These are phyloP conservation scores for Rattus rattus DNA, from an alignment of 2,113 vertebrate species.

Conservation along the genomic window DNA sequence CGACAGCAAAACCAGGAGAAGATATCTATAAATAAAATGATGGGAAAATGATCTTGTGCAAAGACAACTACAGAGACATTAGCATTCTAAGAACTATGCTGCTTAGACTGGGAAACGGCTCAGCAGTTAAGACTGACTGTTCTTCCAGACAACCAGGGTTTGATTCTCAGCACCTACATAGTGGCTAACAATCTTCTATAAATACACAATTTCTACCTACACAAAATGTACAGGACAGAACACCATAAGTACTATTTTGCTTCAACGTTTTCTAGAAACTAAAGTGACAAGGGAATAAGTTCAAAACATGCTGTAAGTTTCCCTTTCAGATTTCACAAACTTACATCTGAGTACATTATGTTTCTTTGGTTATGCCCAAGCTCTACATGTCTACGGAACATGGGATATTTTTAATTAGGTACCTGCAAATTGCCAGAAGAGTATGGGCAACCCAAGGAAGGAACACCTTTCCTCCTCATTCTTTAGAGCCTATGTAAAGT, in stretches of 20 bases:
- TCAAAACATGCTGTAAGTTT: not conserved
- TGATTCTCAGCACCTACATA: no score
- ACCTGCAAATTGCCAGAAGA: not conserved
- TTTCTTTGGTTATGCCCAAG: not conserved
- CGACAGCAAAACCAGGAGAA: not conserved
- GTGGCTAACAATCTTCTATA: no score
- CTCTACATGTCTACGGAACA: not conserved
- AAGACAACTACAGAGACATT: not conserved
- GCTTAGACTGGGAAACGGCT: not conserved
- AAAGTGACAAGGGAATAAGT: not conserved
- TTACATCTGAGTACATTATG: not conserved
- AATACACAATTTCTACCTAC: not conserved
- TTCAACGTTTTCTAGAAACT: not conserved
- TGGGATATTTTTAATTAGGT: not conserved
- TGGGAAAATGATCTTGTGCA: not conserved
- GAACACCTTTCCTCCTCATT: not conserved
- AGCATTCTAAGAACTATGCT: not conserved
- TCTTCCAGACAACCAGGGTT: no score
- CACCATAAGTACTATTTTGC: not conserved
- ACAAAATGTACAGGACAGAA: not conserved
- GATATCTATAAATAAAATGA: conserved; percentile 1
- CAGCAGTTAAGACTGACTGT: no score
- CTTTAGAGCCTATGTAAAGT: not conserved
- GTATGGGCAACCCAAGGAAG: no score
- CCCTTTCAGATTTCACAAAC: not conserved